phyloP scores from a whole-genome alignment of 2,113 vertebrate species.

The Protobothrops flavoviridis region DNA sequence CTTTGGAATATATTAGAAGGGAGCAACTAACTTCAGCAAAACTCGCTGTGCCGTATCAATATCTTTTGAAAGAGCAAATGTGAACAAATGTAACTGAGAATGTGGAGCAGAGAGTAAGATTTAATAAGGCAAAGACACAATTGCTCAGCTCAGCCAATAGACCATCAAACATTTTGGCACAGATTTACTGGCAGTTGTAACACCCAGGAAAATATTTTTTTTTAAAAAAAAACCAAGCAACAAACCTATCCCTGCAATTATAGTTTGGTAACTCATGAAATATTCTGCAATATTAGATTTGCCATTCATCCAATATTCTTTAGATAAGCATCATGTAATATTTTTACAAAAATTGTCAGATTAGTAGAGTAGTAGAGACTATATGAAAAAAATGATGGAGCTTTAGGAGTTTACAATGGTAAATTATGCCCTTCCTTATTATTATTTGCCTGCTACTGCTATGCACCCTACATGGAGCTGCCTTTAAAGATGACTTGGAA shows the following conservation, averaged over 20 bases:
- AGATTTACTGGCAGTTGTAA: not conserved
- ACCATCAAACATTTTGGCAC: conserved; percentile 4
- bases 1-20: conserved; percentile 36
- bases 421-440: not conserved
- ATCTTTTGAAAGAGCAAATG: conserved; percentile 34
- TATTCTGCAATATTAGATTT: conserved; percentile 10
- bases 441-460: not conserved
- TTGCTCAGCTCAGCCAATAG: conserved; percentile 41
- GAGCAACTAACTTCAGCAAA: conserved; percentile 52
- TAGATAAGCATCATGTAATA: conserved; percentile 32
- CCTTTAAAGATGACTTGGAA: not conserved
- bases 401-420: not conserved
- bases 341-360: conserved; percentile 37
- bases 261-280: not conserved
- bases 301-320: conserved; percentile 27
- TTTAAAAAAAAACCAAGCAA: not conserved
- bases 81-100: conserved; percentile 19
- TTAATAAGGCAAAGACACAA: conserved; percentile 8
- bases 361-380: conserved; percentile 1
- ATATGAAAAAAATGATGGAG: not conserved
- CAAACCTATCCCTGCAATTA: not conserved
- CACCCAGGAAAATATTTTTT: not conserved
- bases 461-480: not conserved
- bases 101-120: not conserved
- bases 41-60: conserved; percentile 42